Percentiles rank a stretch among this genome's conserved stretches.
These are phyloP conservation scores for Volucella inanis DNA, from an alignment of 2,888 invertebrate genomes.

Conservation along the genomic window DNA sequence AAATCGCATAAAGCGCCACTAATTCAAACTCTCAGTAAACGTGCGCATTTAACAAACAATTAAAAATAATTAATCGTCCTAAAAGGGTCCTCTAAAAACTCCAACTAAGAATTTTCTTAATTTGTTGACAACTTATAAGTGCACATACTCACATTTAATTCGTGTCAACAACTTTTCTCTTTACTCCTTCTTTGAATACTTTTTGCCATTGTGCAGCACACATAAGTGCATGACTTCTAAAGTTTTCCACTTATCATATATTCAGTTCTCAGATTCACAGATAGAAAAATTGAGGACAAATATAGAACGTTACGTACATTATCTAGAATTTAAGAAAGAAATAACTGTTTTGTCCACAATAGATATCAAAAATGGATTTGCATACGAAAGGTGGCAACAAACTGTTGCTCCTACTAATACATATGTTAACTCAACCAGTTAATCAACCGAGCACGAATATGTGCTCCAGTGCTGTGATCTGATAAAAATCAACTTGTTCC, in stretches of 20 bases:
- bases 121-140: slow-evolving; percentile 4
- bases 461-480: too few species aligned
- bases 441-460: too few species aligned
- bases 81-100: slow-evolving; percentile 10
- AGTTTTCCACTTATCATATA: slow-evolving; percentile 29
- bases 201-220: slow-evolving; percentile 25
- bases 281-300: slow-evolving; percentile 10
- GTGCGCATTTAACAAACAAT: slow-evolving; percentile 45
- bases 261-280: neutral
- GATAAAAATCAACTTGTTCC: too few species aligned
- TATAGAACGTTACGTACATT: neutral
- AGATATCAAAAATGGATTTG: too few species aligned
- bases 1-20: too few species aligned
- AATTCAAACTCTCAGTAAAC: neutral
- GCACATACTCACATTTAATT: slow-evolving; percentile 7
- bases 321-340: neutral
- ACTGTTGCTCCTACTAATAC: too few species aligned
- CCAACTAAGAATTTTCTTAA: slow-evolving; percentile 13
- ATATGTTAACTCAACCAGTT: too few species aligned
- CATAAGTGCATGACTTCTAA: slow-evolving; percentile 27
- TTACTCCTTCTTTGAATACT: neutral
- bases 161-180: neutral
- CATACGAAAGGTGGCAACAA: too few species aligned
- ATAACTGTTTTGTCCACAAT: too few species aligned
- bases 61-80: slow-evolving; percentile 63